phyloP scores from a whole-genome alignment of 2,113 vertebrate species.

The Tenrec ecaudatus region DNA sequence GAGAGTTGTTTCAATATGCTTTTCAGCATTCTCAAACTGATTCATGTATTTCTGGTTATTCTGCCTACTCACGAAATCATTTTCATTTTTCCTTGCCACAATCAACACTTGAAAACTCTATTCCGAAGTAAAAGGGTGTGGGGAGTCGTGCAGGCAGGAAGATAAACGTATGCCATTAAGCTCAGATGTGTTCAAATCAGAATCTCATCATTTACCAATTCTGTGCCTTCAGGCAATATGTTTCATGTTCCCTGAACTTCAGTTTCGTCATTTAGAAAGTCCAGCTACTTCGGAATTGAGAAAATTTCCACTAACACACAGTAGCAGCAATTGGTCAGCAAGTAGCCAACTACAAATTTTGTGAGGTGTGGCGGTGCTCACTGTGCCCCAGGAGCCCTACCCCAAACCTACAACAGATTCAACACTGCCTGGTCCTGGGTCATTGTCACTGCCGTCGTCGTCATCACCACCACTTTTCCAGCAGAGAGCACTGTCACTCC shows the following conservation, averaged over 20 bases:
- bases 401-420: too few relatives aligned
- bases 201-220: conserved; percentile 46
- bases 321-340: background rate
- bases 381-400: too few relatives aligned
- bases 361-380: too few relatives aligned
- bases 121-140: conserved; percentile 45
- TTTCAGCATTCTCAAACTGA: background rate
- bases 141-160: background rate
- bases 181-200: background rate
- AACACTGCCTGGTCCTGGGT: too few relatives aligned
- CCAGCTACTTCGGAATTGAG: background rate
- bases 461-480: too few relatives aligned
- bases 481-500: too few relatives aligned
- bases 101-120: conserved; percentile 45
- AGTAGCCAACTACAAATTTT: background rate
- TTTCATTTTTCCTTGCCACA: conserved; percentile 51
- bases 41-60: background rate
- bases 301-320: background rate
- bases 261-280: conserved; percentile 9
- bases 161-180: background rate
- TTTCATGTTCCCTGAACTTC: background rate
- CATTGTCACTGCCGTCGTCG: too few relatives aligned
- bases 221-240: background rate
- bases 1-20: background rate
- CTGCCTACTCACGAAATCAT: background rate